Percentiles rank a stretch among this genome's conserved stretches.
These are phyloP conservation scores for Antennarius maculatus DNA, from an alignment of 2,797 vertebrate species.

Conservation along the genomic window DNA sequence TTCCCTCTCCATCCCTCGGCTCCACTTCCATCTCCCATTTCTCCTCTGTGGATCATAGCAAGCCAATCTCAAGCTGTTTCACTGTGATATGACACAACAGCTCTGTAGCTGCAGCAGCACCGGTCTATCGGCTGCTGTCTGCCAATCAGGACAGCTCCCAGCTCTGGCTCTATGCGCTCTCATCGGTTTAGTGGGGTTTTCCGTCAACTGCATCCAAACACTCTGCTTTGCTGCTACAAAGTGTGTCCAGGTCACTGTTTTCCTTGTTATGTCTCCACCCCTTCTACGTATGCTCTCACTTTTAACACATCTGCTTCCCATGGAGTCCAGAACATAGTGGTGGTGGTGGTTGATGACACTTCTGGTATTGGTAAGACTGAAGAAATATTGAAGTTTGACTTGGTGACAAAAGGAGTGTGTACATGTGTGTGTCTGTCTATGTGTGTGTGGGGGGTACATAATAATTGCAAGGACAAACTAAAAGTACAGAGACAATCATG, in stretches of 20 bases:
- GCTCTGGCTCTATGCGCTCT: slow-evolving; percentile 20
- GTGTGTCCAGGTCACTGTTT: slow-evolving; percentile 13
- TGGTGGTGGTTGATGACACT: no score
- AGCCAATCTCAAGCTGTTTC: slow-evolving; percentile 81
- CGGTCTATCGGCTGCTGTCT: slow-evolving; percentile 51
- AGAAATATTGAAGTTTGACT: no score
- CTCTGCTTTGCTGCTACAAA: slow-evolving; percentile 17
- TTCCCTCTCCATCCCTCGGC: slow-evolving; percentile 29
- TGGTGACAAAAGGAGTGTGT: no score
- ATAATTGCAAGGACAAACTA: no score
- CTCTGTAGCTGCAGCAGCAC: slow-evolving; percentile 45
- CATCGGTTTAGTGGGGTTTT: slow-evolving; percentile 40
- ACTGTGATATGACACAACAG: slow-evolving; percentile 72
- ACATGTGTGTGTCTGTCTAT: no score
- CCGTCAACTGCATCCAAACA: slow-evolving; percentile 31
- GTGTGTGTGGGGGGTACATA: no score
- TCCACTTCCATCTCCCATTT: slow-evolving; percentile 45
- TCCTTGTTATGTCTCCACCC: not conserved
- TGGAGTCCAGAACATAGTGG: no score
- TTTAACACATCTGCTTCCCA: not conserved
- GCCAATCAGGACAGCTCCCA: slow-evolving; percentile 11
- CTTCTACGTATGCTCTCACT: slow-evolving; percentile 2
- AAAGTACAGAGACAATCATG: no score
- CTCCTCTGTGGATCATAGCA: slow-evolving; percentile 69
- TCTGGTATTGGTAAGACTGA: no score